These are phyloP conservation scores for Psittacula derbiana DNA, from an alignment of 2,797 vertebrate species.

Conservation along the genomic window DNA sequence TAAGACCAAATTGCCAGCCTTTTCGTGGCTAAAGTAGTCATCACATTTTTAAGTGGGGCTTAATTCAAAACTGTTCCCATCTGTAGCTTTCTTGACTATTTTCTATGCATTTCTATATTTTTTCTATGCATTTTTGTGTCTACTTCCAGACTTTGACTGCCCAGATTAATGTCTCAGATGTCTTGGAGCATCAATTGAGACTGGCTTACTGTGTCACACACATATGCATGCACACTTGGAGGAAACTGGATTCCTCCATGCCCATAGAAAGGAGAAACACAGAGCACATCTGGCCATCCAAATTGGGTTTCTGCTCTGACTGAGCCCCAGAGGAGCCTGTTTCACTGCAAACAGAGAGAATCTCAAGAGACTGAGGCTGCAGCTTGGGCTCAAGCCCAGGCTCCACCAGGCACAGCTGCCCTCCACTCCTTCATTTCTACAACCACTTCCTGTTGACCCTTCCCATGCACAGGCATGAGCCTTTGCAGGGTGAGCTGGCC, in stretches of 20 bases:
- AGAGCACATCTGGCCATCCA: background rate
- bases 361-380: background rate
- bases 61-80: background rate
- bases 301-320: background rate
- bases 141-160: background rate
- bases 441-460: rapidly evolving
- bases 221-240: rapidly evolving
- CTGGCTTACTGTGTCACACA: background rate
- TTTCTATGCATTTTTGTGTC: background rate
- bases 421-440: background rate
- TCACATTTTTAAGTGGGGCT: background rate
- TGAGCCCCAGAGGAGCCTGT: background rate
- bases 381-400: background rate
- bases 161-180: background rate
- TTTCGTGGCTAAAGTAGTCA: background rate
- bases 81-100: background rate
- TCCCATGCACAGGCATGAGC: background rate
- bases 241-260: background rate
- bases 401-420: background rate
- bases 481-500: rapidly evolving
- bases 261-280: background rate
- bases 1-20: background rate
- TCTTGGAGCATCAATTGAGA: background rate
- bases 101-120: background rate
- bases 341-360: background rate